phyloP scores from a whole-genome alignment of 2,113 vertebrate genomes.

The Aptenodytes forsteri region DNA sequence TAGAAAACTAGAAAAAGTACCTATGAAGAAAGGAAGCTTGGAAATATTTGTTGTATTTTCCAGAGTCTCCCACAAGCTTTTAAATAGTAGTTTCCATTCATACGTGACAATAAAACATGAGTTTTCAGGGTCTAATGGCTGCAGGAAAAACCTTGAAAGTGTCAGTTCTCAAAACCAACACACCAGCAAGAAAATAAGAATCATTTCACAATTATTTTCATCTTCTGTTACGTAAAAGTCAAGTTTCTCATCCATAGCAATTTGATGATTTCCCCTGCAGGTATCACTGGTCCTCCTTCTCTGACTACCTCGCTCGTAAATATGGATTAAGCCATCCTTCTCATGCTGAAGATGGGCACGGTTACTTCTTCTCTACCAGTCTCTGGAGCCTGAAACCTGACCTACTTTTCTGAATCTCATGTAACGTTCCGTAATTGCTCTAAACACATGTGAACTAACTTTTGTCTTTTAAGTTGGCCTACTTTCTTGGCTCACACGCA shows the following conservation, averaged over 20 bases:
- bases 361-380: not conserved
- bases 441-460: not conserved
- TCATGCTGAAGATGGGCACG: not conserved
- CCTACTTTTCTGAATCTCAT: not conserved
- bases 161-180: not conserved
- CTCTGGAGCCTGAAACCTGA: not conserved
- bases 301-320: rapidly evolving
- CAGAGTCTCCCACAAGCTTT: not conserved
- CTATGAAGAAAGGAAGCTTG: not conserved
- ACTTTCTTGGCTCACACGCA: not conserved
- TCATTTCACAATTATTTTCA: not conserved
- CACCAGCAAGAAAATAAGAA: not conserved
- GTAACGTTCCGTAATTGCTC: not conserved
- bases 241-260: not conserved
- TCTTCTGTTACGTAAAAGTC: not conserved
- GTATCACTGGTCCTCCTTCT: not conserved
- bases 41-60: not conserved
- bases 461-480: not conserved
- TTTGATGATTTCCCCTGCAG: not conserved
- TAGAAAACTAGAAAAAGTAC: not conserved
- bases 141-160: not conserved
- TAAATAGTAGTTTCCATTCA: not conserved
- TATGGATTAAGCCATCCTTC: not conserved
- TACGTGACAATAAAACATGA: not conserved
- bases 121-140: not conserved